These are phyloP conservation scores for Buceros bicornis DNA, from an alignment of 2,797 vertebrate genomes.

Conservation along the genomic window DNA sequence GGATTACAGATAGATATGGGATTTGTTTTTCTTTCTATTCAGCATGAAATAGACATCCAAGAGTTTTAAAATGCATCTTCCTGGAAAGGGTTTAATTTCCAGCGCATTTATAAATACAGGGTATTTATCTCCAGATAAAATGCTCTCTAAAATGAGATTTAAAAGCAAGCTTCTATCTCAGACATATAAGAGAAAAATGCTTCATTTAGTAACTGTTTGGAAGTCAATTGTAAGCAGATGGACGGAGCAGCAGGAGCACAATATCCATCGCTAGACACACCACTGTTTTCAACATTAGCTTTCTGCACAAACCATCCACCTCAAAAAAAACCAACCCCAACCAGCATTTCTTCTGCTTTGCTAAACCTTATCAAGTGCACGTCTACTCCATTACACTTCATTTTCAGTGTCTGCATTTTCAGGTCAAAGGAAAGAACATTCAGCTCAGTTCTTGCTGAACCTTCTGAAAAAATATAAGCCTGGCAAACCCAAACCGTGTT, in stretches of 20 bases:
- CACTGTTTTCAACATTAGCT: slow-evolving; percentile 16
- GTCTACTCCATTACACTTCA: neutral
- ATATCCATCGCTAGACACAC: neutral
- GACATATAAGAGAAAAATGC: neutral
- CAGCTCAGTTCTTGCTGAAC: neutral
- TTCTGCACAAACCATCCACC: neutral
- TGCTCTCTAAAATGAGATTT: slow-evolving; percentile 53
- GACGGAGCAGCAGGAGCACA: slow-evolving; percentile 68
- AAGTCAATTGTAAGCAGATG: slow-evolving; percentile 75
- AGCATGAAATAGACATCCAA: slow-evolving; percentile 32
- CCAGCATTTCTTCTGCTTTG: neutral
- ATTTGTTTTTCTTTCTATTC: slow-evolving; percentile 54
- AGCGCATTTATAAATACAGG: slow-evolving; percentile 35
- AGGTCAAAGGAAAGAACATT: neutral
- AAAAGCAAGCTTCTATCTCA: neutral
- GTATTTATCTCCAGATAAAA: slow-evolving; percentile 47
- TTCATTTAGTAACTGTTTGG: slow-evolving; percentile 72
- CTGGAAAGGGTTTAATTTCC: slow-evolving; percentile 1
- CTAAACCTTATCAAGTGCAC: neutral
- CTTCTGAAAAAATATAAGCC: neutral
- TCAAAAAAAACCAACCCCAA: neutral
- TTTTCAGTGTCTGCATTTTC: neutral
- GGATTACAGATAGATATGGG: neutral
- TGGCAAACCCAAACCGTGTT: neutral
- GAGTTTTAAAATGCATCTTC: neutral